A percentile compares a stretch with the other conserved stretches of the same genome.
Evolutionary conservation across 2,113 vertebrate species (phyloP).

Genomic region (Puffinus mauretanicus): DNA sequence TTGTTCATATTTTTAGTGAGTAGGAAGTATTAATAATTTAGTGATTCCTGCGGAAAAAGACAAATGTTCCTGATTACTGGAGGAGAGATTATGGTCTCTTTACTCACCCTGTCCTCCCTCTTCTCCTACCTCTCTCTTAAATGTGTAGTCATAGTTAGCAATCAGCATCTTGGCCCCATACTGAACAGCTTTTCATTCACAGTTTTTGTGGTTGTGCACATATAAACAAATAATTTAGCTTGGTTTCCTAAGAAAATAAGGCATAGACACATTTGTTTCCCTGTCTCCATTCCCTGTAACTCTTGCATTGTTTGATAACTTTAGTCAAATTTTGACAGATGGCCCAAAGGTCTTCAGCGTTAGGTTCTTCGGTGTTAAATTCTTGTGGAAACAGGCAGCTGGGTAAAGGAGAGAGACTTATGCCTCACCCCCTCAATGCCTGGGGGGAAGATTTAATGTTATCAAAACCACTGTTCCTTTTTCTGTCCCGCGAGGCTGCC

Average conservation of each 20-base stretch:
- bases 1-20: not conserved
- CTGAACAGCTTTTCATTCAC: not conserved
- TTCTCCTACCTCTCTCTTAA: not conserved
- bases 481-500: not conserved
- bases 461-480: not conserved
- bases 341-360: not conserved
- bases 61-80: not conserved
- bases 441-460: not conserved
- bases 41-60: not conserved
- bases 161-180: not conserved
- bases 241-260: not conserved
- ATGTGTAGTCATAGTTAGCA: not conserved
- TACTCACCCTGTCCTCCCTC: not conserved
- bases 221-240: not conserved
- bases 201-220: not conserved
- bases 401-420: not conserved
- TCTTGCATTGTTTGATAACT: not conserved
- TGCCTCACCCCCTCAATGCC: not conserved
- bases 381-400: not conserved
- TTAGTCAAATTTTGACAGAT: not conserved
- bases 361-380: not conserved
- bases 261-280: not conserved
- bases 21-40: not conserved
- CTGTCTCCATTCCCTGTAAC: not conserved
- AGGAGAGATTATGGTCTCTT: not conserved